A percentile compares a stretch with the other conserved stretches of the same genome.
Evolutionary conservation across 2,888 invertebrate genomes (phyloP).

Genomic region (Caradrina clavipalpis): DNA sequence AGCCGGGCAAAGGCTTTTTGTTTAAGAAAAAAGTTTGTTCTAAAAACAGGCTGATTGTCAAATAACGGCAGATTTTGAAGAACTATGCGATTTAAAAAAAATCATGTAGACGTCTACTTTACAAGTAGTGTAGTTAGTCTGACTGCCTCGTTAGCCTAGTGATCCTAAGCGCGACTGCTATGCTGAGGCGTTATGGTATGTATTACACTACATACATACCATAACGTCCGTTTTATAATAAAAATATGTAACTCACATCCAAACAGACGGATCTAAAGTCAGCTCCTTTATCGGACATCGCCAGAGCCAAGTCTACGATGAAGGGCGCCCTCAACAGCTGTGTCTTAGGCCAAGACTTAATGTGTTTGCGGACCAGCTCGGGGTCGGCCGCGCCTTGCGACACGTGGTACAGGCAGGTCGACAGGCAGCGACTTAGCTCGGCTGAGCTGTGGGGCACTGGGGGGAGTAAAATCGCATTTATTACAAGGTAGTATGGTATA

Average conservation of each 20-base stretch:
- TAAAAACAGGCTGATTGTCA: too few species aligned
- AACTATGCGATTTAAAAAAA: too few species aligned
- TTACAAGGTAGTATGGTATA: too few species aligned
- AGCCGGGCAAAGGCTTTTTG: too few species aligned
- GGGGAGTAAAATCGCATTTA: neutral
- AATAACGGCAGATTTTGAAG: too few species aligned
- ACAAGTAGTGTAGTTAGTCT: too few species aligned
- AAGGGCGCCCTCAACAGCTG: slow-evolving; percentile 82
- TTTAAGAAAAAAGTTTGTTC: too few species aligned
- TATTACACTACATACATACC: too few species aligned
- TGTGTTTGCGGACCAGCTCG: slow-evolving; percentile 75
- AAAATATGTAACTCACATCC: slow-evolving; percentile 75
- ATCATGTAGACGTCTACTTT: too few species aligned
- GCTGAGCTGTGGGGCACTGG: slow-evolving; percentile 79
- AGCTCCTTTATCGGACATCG: slow-evolving; percentile 79
- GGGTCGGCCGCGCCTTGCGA: slow-evolving; percentile 81
- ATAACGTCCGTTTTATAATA: neutral
- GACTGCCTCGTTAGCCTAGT: too few species aligned
- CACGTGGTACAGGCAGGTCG: slow-evolving; percentile 85
- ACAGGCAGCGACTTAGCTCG: slow-evolving; percentile 82
- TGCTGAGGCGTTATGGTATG: too few species aligned
- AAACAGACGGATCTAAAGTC: slow-evolving; percentile 81
- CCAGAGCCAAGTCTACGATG: slow-evolving; percentile 81
- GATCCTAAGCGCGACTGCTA: too few species aligned
- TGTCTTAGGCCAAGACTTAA: slow-evolving; percentile 81